Base-by-base conservation (phyloP, 2,113 vertebrate species). In the Engraulis encrasicolus region DNA sequence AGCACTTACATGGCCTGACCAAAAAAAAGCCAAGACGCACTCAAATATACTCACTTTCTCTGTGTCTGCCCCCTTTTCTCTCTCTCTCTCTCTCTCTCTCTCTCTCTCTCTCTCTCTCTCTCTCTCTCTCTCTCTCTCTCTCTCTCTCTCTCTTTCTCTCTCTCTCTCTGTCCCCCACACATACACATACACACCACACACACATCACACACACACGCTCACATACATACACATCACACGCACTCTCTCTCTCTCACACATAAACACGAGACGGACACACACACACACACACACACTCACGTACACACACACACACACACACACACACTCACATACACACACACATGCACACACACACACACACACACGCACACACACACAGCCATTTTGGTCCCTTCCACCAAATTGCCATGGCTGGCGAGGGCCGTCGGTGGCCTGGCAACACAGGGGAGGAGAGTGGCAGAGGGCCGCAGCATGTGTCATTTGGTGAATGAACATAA, bases 401-500 rank as follows among this genome's bases (percentile, higher is more conserved):
- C 34, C 49, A 87, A 87, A 85, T 87, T 78, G 81, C 80, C 78
- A 40, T 77, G 19, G 85, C 83, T 85, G 85, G 87, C 89, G 85
- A 90, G 86, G 66, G 66, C 11, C 88, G 80, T 85, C 84, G 6
- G 12, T 82, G 27, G n/a, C 34, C 52, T 66, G 81, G 83, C 66
- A 74, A 74, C 78, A 79, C 83, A 61, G 54, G 81, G n/a, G 82
- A 58, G 71, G 84, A 58, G 82, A 36, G 40, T 58, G 81, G 54
- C 77, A 80, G 50, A 71, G 80, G 71, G 82, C 90, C 80, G 82
- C 87, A 90, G 74, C 71, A 38, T 89, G 88, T 92, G 93, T 92
- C 87, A 92, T 94, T 92, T 94, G 91, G 88, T 91, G 91, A 94
- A 92, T 93, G 93, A 92, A 92, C 93, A 91, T 94, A 94, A 94